A percentile compares a stretch with the other conserved stretches of the same genome.
phyloP scores from a whole-genome alignment of 2,113 vertebrate genomes.

The Romanogobio albipinnatus region DNA sequence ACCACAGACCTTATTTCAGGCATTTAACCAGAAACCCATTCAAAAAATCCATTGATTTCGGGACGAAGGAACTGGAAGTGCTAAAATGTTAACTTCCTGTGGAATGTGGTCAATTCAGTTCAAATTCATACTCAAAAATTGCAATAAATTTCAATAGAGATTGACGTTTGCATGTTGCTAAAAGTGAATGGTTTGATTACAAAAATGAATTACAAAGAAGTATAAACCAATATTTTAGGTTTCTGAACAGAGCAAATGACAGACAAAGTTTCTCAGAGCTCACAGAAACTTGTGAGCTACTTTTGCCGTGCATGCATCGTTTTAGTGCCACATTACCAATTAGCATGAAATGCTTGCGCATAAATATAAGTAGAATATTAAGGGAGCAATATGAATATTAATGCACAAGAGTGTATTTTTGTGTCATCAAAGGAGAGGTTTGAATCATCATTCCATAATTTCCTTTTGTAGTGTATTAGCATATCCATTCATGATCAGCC shows the following conservation, averaged over 20 bases:
- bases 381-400: slow-evolving; percentile 56
- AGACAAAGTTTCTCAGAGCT: slow-evolving; percentile 26
- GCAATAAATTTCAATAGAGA: neutral
- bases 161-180: neutral
- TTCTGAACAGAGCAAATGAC: neutral
- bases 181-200: neutral
- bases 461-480: slow-evolving; percentile 56
- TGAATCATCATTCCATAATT: slow-evolving; percentile 51
- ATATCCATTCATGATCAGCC: slow-evolving; percentile 47
- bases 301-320: neutral
- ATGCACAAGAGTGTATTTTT: slow-evolving; percentile 55
- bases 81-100: neutral
- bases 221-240: neutral
- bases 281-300: neutral
- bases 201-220: neutral
- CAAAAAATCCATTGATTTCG: neutral
- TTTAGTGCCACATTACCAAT: slow-evolving; percentile 35
- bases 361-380: slow-evolving; percentile 48
- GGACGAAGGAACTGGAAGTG: too few relatives aligned
- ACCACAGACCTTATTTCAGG: neutral
- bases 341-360: slow-evolving; percentile 45
- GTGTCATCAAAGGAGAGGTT: slow-evolving; percentile 59
- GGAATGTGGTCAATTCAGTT: neutral
- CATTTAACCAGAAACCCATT: neutral
- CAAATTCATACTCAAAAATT: neutral